Percentiles rank a stretch among this genome's conserved stretches.
Evolutionary conservation across 2,797 vertebrate species (phyloP).

Genomic region (Etheostoma perlongum): DNA sequence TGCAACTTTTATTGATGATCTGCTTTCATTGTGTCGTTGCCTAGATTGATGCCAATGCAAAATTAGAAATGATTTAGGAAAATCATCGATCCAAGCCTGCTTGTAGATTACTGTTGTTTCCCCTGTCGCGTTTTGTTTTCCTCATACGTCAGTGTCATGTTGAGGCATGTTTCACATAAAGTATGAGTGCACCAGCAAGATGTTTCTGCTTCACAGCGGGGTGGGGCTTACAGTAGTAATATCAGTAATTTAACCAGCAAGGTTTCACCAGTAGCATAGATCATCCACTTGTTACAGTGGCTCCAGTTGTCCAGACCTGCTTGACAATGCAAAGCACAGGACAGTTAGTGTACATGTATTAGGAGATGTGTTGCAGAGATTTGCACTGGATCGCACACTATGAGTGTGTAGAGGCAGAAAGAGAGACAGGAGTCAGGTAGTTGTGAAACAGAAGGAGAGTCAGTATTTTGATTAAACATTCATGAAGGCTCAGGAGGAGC

Average conservation of each 20-base stretch:
- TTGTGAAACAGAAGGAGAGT: slow-evolving; percentile 63
- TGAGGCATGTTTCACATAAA: slow-evolving; percentile 56
- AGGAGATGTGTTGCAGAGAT: slow-evolving; percentile 44
- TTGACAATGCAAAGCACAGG: slow-evolving; percentile 41
- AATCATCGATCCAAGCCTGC: slow-evolving; percentile 19
- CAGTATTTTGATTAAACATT: slow-evolving; percentile 76
- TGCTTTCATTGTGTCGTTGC: not conserved
- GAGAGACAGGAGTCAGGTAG: slow-evolving; percentile 25
- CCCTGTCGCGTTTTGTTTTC: slow-evolving; percentile 6
- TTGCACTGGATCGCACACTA: slow-evolving; percentile 41
- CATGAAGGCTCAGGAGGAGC: slow-evolving; percentile 71
- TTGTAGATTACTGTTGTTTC: slow-evolving; percentile 29
- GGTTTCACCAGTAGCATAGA: slow-evolving; percentile 19
- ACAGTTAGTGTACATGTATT: slow-evolving; percentile 26
- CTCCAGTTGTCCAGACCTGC: slow-evolving; percentile 54
- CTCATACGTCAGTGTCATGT: slow-evolving; percentile 50
- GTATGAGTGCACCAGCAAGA: slow-evolving; percentile 59
- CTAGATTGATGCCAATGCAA: not conserved
- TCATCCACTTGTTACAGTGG: slow-evolving; percentile 54
- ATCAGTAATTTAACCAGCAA: slow-evolving; percentile 60
- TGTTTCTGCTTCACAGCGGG: slow-evolving; percentile 64
- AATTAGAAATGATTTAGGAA: slow-evolving; percentile 4
- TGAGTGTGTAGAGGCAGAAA: slow-evolving; percentile 3
- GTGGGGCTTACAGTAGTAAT: slow-evolving; percentile 48
- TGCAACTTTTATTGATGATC: not conserved